Evolutionary conservation across 2,113 vertebrate genomes (phyloP).

Genomic region (Sinocyclocheilus grahami): DNA sequence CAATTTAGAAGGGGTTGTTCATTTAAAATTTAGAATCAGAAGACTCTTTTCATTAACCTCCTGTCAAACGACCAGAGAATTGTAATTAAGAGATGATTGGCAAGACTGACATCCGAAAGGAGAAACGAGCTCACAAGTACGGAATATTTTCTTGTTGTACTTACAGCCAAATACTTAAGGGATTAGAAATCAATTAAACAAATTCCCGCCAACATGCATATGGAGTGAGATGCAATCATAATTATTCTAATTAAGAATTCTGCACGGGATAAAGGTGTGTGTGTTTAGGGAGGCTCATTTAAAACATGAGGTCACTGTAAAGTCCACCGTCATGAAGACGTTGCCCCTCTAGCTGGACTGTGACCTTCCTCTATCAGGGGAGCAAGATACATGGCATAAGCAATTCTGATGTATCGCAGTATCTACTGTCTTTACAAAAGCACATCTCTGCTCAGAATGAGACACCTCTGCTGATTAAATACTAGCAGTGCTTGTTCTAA

Average conservation of each 20-base stretch:
- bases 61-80: constrained; percentile 42
- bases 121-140: not conserved
- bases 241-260: constrained; percentile 22
- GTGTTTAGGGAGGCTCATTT: not conserved
- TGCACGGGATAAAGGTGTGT: not conserved
- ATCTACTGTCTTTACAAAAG: not conserved
- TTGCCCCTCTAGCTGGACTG: not conserved
- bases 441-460: not conserved
- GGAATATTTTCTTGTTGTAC: not conserved
- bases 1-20: constrained; percentile 59
- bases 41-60: constrained; percentile 60
- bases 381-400: not conserved
- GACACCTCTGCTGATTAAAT: not conserved
- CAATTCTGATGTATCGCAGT: not conserved
- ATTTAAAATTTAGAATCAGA: constrained; percentile 57
- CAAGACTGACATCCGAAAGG: constrained; percentile 4
- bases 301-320: not conserved
- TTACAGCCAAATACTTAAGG: not conserved
- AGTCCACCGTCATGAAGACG: constrained; percentile 7
- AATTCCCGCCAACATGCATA: not conserved
- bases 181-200: constrained; percentile 26
- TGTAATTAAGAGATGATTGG: constrained; percentile 48
- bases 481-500: not conserved
- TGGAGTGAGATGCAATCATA: not conserved
- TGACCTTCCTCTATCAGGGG: constrained; percentile 8